Percentiles rank a stretch among this genome's conserved stretches.
phyloP scores from a whole-genome alignment of 2,888 invertebrate species.

The Halocaridina rubra region DNA sequence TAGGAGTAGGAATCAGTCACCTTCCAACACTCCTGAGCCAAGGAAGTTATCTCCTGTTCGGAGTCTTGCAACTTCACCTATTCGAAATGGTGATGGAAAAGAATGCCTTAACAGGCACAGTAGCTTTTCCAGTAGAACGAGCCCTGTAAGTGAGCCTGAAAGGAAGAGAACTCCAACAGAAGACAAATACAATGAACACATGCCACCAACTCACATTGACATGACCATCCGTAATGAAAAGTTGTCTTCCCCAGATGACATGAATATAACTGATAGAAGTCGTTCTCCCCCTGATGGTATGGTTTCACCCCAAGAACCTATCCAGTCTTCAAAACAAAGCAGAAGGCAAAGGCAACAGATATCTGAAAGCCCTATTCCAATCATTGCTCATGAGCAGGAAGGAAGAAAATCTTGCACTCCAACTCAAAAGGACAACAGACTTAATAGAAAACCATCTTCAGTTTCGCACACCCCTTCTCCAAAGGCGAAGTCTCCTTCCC shows the following conservation, averaged over 20 bases:
- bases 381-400: neutral
- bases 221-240: conserved; percentile 40
- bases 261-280: neutral
- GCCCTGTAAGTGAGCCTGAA: neutral
- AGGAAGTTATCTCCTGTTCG: conserved; percentile 15
- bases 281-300: neutral
- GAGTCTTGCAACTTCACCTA: conserved; percentile 11
- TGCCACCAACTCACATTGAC: conserved; percentile 34
- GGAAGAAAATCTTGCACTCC: neutral
- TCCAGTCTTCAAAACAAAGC: neutral
- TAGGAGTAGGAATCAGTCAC: conserved; percentile 43
- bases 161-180: neutral
- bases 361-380: neutral
- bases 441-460: conserved; percentile 10
- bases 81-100: neutral
- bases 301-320: neutral
- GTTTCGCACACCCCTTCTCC: conserved; percentile 11
- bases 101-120: neutral
- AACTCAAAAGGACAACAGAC: neutral
- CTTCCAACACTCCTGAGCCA: conserved; percentile 32
- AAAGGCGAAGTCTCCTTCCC: conserved; percentile 11
- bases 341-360: conserved; percentile 31
- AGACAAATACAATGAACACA: conserved; percentile 38
- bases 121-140: neutral
- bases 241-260: neutral